A percentile compares a stretch with the other conserved stretches of the same genome.
phyloP scores from a whole-genome alignment of 2,888 invertebrate genomes.

The Shargacucullia verbasci region DNA sequence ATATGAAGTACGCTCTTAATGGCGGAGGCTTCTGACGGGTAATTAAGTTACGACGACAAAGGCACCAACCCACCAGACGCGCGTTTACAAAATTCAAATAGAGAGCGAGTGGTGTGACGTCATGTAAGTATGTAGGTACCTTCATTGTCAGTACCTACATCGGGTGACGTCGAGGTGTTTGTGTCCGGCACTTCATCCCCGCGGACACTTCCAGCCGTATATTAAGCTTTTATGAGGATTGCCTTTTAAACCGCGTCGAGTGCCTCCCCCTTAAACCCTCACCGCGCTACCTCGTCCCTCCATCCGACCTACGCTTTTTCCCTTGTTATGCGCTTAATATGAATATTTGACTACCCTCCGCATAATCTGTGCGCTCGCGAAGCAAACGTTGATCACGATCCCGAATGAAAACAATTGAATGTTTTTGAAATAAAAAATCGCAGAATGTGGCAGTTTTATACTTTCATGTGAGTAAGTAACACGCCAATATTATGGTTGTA shows the following conservation, averaged over 20 bases:
- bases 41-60: slow-evolving; percentile 32
- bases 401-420: slow-evolving; percentile 16
- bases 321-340: slow-evolving; percentile 54
- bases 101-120: slow-evolving; percentile 25
- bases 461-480: background rate
- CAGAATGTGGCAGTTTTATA: background rate
- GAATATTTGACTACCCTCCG: slow-evolving; percentile 56
- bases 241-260: slow-evolving; percentile 56
- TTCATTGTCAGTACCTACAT: background rate
- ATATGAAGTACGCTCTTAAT: slow-evolving; percentile 7
- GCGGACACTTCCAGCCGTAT: slow-evolving; percentile 48
- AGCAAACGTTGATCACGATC: slow-evolving; percentile 38
- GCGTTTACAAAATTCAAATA: slow-evolving; percentile 14
- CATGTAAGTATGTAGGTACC: slow-evolving; percentile 12
- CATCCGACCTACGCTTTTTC: slow-evolving; percentile 39
- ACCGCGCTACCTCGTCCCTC: slow-evolving; percentile 9
- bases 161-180: slow-evolving; percentile 3
- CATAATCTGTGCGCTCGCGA: slow-evolving; percentile 37
- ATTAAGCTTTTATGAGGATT: slow-evolving; percentile 65
- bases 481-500: background rate
- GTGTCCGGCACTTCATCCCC: slow-evolving; percentile 39
- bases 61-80: slow-evolving; percentile 4
- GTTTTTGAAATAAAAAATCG: slow-evolving; percentile 3
- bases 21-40: slow-evolving; percentile 13
- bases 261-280: slow-evolving; percentile 10